Conservation (phyloP, 2,888 invertebrate genomes). For the Empis livida region DNA sequence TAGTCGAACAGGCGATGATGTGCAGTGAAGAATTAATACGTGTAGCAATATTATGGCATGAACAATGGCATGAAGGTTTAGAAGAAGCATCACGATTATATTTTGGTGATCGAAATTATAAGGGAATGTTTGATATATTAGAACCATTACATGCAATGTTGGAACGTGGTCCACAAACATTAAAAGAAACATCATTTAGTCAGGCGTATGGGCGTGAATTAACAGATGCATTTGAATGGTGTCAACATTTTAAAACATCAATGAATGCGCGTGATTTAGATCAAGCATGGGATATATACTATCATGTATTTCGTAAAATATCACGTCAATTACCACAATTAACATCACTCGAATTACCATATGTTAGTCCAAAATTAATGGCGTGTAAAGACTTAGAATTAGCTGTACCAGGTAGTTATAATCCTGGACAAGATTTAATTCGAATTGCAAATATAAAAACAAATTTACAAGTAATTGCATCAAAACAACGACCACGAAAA, state of each 20-base stretch:
- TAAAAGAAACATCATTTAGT: constrained; percentile 94
- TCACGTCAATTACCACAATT: constrained; percentile 87
- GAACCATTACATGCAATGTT: constrained; percentile 92
- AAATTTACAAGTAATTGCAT: constrained; percentile 89
- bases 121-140: constrained; percentile 91
- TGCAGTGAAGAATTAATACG: constrained; percentile 93
- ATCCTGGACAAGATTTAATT: constrained; percentile 80
- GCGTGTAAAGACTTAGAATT: constrained; percentile 85
- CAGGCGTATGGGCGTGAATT: constrained; percentile 93
- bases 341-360: constrained; percentile 82
- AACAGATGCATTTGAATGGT: constrained; percentile 91
- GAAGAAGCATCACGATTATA: constrained; percentile 89
- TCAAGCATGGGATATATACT: constrained; percentile 99
- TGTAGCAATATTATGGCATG: constrained; percentile 98
- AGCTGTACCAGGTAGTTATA: constrained; percentile 96
- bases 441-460: constrained; percentile 83
- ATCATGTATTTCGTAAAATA: constrained; percentile 94
- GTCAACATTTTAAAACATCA: constrained; percentile 75
- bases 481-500: constrained; percentile 94
- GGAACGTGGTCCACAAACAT: constrained; percentile 85
- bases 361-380: constrained; percentile 86
- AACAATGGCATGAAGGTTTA: constrained; percentile 97
- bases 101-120: constrained; percentile 91
- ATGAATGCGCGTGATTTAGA: constrained; percentile 83
- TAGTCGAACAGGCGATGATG: constrained; percentile 93